Evolutionary conservation across 2,113 vertebrate genomes (phyloP).

Genomic region (Melanostigma gelatinosum): DNA sequence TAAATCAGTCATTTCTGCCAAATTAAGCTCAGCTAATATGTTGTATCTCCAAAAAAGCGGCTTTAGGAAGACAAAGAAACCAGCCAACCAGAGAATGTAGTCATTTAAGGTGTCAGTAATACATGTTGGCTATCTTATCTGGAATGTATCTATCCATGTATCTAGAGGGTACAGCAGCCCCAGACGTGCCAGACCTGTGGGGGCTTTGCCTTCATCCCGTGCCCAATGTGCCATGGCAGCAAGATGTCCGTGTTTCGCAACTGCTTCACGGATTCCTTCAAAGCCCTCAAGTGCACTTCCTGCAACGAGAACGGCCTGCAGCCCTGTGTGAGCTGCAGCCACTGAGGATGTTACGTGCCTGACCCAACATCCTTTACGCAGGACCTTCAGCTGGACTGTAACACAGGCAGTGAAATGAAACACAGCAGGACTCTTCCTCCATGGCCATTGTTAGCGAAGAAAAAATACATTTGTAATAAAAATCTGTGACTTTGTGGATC

Average conservation of each 20-base stretch:
- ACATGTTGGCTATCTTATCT: not conserved
- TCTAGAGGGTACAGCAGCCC: slow-evolving; percentile 94
- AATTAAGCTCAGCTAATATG: not conserved
- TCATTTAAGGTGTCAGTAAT: not conserved
- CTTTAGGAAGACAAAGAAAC: not conserved
- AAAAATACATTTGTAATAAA: slow-evolving; percentile 69
- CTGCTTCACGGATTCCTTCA: slow-evolving; percentile 99
- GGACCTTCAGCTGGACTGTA: slow-evolving; percentile 50
- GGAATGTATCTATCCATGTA: not conserved
- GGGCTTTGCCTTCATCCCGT: slow-evolving; percentile 95
- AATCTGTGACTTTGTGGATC: slow-evolving; percentile 40
- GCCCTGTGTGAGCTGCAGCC: slow-evolving; percentile 89
- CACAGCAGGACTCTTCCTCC: slow-evolving; percentile 55
- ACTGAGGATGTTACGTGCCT: slow-evolving; percentile 78
- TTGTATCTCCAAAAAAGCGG: not conserved
- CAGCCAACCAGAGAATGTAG: not conserved
- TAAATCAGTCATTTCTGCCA: not conserved
- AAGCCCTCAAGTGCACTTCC: slow-evolving; percentile 96
- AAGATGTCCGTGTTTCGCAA: slow-evolving; percentile 99
- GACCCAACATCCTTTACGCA: slow-evolving; percentile 31
- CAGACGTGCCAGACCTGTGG: slow-evolving; percentile 92
- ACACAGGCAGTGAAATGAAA: slow-evolving; percentile 15
- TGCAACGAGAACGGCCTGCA: slow-evolving; percentile 98
- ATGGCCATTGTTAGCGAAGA: slow-evolving; percentile 64
- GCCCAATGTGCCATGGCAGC: slow-evolving; percentile 97